Conservation (phyloP, 2,113 vertebrate genomes). For the Porphyrio hochstetteri region DNA sequence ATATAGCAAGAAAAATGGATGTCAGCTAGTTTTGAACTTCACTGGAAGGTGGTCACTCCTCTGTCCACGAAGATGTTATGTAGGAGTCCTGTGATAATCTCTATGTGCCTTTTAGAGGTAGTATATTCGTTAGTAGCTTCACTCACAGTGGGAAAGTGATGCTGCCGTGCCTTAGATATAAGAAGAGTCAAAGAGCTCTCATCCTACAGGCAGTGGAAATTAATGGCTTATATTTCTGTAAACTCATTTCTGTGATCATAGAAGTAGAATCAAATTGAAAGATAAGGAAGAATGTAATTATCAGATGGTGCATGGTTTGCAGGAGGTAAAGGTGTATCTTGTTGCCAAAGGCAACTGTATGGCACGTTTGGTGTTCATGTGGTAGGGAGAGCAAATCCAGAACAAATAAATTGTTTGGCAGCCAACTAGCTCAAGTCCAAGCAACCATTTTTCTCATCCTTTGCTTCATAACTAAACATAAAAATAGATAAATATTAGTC, state of each 20-base stretch:
- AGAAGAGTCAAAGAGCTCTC: neutral
- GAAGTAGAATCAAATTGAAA: neutral
- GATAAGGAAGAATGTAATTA: neutral
- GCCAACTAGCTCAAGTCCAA: neutral
- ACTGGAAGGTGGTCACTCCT: neutral
- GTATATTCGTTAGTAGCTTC: neutral
- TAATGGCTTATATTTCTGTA: neutral
- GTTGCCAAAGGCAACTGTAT: neutral
- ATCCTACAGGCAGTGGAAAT: neutral
- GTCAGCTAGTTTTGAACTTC: neutral
- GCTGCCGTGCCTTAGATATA: neutral
- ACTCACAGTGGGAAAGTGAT: neutral
- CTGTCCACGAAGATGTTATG: neutral
- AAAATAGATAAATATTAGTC: neutral
- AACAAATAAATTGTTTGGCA: neutral
- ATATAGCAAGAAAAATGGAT: neutral
- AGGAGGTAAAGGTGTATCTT: neutral
- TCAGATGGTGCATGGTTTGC: neutral
- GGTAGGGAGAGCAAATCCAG: neutral
- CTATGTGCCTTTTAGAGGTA: neutral
- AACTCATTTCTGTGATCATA: neutral
- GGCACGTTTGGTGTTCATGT: accelerated
- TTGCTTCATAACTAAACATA: neutral
- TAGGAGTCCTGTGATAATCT: neutral
- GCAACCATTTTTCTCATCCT: neutral